Evolutionary conservation across 2,113 vertebrate species (phyloP).

Genomic region (Archilochus colubris): DNA sequence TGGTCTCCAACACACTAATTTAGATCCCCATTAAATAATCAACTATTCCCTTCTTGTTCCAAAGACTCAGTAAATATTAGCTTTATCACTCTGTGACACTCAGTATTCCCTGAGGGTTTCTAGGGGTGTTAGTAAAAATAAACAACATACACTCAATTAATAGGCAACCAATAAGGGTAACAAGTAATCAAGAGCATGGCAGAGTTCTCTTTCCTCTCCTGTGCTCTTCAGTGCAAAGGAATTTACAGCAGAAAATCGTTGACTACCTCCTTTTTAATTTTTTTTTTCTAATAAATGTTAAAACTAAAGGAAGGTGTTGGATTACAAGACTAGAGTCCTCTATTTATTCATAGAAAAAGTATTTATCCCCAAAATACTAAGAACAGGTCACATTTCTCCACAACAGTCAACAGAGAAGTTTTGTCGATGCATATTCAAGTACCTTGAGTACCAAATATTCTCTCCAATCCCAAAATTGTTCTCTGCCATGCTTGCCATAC

Average conservation of each 20-base stretch:
- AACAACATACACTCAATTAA: conserved; percentile 25
- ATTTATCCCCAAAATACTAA: conserved; percentile 22
- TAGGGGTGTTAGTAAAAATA: conserved; percentile 48
- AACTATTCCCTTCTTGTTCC: conserved; percentile 73
- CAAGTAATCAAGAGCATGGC: conserved; percentile 19
- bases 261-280: conserved; percentile 1
- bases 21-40: conserved; percentile 35
- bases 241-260: conserved; percentile 44
- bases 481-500: neutral
- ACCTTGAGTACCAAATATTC: neutral
- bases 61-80: conserved; percentile 74
- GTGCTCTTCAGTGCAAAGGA: neutral
- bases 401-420: neutral
- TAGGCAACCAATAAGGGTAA: neutral
- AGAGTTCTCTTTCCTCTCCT: conserved; percentile 31
- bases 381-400: neutral
- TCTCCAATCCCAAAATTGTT: neutral
- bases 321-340: neutral
- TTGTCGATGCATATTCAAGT: neutral
- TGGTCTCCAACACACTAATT: neutral
- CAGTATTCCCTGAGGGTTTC: conserved; percentile 33
- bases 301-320: neutral
- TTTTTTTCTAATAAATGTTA: conserved; percentile 28
- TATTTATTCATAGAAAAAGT: conserved; percentile 32
- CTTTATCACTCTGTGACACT: conserved; percentile 74